These are phyloP conservation scores for Ia io DNA, from an alignment of 2,113 vertebrate genomes.

Conservation along the genomic window DNA sequence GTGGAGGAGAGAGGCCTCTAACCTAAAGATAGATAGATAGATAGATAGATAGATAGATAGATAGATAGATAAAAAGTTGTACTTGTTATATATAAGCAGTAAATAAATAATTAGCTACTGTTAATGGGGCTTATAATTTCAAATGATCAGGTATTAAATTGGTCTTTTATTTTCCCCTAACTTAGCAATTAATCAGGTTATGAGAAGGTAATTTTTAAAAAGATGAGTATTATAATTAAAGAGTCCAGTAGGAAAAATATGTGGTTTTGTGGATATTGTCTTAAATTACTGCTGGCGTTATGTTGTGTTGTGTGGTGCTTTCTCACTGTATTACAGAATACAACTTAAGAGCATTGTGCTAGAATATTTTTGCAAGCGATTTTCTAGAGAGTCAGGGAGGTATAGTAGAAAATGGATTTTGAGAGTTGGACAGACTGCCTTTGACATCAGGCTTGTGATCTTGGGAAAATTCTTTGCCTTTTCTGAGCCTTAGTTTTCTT, in stretches of 20 bases:
- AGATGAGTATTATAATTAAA: neutral
- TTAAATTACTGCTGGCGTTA: neutral
- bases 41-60: neutral
- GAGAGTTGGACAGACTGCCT: neutral
- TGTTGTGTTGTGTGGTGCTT: neutral
- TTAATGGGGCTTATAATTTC: neutral
- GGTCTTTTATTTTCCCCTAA: neutral
- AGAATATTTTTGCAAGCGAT: neutral
- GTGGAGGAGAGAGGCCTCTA: neutral
- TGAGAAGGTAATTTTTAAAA: constrained; percentile 10
- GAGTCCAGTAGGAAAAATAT: neutral
- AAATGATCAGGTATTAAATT: neutral
- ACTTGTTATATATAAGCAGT: neutral
- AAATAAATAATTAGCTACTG: neutral
- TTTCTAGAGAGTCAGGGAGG: neutral
- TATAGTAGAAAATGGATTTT: neutral
- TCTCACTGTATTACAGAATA: neutral
- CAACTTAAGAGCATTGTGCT: neutral
- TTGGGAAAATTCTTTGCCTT: neutral
- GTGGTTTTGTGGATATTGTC: neutral
- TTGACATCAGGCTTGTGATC: neutral
- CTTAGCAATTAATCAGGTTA: neutral
- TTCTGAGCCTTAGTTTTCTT: neutral
- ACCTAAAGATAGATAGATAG: neutral
- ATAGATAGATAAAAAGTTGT: neutral